Base-by-base conservation (phyloP, 1,140 invertebrate genomes). In the Neodiprion pinetum region DNA sequence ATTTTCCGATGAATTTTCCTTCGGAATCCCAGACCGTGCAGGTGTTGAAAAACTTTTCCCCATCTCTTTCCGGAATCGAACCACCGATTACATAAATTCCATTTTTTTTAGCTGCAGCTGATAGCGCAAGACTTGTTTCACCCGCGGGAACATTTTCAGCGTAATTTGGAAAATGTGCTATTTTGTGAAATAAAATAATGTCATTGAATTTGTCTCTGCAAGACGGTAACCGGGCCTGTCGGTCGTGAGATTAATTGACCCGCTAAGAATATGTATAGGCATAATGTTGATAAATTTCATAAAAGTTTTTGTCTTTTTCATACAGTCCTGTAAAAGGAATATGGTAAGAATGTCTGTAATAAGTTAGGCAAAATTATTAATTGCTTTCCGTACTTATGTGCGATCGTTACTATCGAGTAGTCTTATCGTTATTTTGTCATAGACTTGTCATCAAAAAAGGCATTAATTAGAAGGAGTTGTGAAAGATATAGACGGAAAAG, bases 61-160 rank as follows among this genome's bases (percentile, higher is more conserved):
- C 90, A 48, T 91, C 92, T 70, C 89, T 88, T 89, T 98, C 97
- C 0, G 97, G 96, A 80, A 98, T 93, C 0, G 96, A 96, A 7
- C 97, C 97, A 49, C 96, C 97, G 70, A 99, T 92, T 40, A 99
- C 87, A 82, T 93, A 97, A 70, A 98, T 89, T 70, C 92, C 88
- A 79, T 95, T 92, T 75, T 95, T 92, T 79, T 93, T 94, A 0
- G 97, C 96, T 8, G 92, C 91, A 73, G 90, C 84, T 0, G 95
- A 94, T 53, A 98, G 85, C 65, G 92, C 91, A 47, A 85, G 74
- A 65, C 92, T 92, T 1, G 96, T 96, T 76, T 92, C 91, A 0
- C 95, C 96, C 75, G 88, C 85, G 0, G 96, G 96, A 48, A 98
- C 93, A 21, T 85, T 82, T 88, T 98, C 97, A 0, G 97, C 95